These are phyloP conservation scores for Micromussa lordhowensis DNA, from an alignment of 92 coral and sea anemone genomes.

Conservation along the genomic window DNA sequence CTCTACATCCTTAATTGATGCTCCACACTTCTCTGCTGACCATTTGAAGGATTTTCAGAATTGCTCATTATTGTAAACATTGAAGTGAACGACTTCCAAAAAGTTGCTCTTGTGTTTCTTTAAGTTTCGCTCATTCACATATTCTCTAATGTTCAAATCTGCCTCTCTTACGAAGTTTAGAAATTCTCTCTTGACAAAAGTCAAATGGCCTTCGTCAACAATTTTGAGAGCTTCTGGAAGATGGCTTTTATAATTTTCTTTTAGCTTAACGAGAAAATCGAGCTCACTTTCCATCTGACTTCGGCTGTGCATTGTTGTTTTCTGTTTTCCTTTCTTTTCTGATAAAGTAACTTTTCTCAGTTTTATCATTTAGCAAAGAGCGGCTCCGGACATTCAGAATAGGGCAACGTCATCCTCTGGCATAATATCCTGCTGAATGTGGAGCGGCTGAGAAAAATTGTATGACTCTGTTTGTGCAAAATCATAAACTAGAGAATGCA, in stretches of 20 bases:
- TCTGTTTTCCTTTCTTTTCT: not conserved
- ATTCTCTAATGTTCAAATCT: too few species aligned
- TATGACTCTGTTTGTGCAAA: constrained; percentile 26
- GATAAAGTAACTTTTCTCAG: constrained; percentile 7
- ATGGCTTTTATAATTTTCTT: constrained; percentile 12
- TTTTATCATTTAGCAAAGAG: constrained; percentile 17
- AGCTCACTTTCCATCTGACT: not conserved
- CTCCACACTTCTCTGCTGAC: too few species aligned
- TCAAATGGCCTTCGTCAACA: constrained; percentile 5
- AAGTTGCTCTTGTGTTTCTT: not conserved
- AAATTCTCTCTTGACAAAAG: constrained; percentile 2
- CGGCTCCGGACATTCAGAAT: not conserved
- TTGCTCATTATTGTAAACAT: not conserved
- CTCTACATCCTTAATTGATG: too few species aligned
- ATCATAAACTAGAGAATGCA: constrained; percentile 35
- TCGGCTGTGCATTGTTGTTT: not conserved
- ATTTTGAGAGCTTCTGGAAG: not conserved
- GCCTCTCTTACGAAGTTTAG: constrained; percentile 1
- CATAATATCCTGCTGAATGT: not conserved
- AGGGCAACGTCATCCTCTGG: constrained; percentile 15
- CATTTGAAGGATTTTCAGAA: constrained; percentile 3
- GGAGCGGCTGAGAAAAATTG: not conserved
- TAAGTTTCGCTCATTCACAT: not conserved
- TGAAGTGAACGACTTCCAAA: constrained; percentile 8
- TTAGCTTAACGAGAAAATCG: not conserved